Base-by-base conservation (phyloP, 2,888 invertebrate genomes). In the Acronicta aceris region DNA sequence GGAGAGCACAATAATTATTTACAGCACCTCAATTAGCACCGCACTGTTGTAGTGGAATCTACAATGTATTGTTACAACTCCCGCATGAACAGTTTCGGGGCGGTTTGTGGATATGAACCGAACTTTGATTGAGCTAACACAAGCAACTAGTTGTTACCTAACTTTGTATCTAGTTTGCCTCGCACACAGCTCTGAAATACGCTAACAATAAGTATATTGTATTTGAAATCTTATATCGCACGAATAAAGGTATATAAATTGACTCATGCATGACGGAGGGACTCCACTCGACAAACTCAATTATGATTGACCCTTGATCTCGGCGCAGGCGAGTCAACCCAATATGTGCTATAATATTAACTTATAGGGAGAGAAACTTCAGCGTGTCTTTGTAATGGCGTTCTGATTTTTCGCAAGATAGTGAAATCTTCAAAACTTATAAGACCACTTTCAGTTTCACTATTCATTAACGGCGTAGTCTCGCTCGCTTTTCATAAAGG, bases 251-350 rank as follows among this genome's bases (percentile, higher is more conserved):
- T 68, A 65, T 53, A 55, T 65, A 74, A 65, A 69, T 77, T 69
- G 65, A 68, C 56, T 67, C 64, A 50, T 52, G 60, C 64, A 50
- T 52, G 60, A 66, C 64, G 65, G 57, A 65, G 75, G 67, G 72
- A 42, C 60, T 59, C 64, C 59, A 59, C 73, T 79, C 78, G 59
- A 64, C 69, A 74, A 81, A 85, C 81, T 86, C 86, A 89, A 89
- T 89, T 89, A 87, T 81, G 77, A 77, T 75, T 88, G 87, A 88
- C 89, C 89, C 79, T 73, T 85, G 86, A 87, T 83, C 87, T 82
- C 69, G 60, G 69, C 57, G 79, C 65, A 74, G 75, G 55, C 71
- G 78, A 79, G 77, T 71, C 78, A 79, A 72, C 80, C 78, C 80
- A 81, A 81, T 78, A 72, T 77, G 78, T 74, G 61, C 66, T 25